Conservation (phyloP, 2,888 invertebrate species). For the Lasioglossum morio region DNA sequence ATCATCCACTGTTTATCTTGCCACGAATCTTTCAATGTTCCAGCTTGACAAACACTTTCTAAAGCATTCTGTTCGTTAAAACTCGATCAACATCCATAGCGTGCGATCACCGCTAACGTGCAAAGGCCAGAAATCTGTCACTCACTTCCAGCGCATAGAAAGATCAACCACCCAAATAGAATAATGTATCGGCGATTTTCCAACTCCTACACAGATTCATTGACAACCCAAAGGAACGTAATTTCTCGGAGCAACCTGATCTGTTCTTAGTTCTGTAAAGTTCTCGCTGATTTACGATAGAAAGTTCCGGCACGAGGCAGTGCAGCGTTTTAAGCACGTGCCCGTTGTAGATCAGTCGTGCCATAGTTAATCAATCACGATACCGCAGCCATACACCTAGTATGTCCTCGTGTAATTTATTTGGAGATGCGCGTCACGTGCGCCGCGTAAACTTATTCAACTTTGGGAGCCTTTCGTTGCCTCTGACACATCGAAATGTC, state of each 20-base stretch:
- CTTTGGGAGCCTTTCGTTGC: background rate
- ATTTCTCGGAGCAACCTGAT: constrained; percentile 27
- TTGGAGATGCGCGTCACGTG: constrained; percentile 31
- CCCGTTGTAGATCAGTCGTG: constrained; percentile 42
- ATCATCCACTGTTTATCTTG: background rate
- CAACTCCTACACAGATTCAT: constrained; percentile 8
- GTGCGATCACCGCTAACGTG: background rate
- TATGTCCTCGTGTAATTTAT: constrained; percentile 49
- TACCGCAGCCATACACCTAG: constrained; percentile 32
- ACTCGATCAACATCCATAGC: background rate
- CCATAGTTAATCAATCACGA: constrained; percentile 66
- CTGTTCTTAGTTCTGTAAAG: constrained; percentile 32
- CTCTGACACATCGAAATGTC: background rate
- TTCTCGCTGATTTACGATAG: constrained; percentile 64
- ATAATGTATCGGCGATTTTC: background rate
- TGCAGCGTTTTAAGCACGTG: constrained; percentile 61
- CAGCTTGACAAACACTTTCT: background rate
- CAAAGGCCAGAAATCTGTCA: background rate
- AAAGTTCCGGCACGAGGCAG: constrained; percentile 57
- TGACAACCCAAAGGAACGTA: background rate
- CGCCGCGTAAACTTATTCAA: constrained; percentile 18
- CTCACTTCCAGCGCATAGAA: background rate
- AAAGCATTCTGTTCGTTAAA: background rate
- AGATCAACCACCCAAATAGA: constrained; percentile 11
- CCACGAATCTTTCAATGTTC: background rate